phyloP scores from a whole-genome alignment of 2,888 invertebrate species.

The Lamproptera curius region DNA sequence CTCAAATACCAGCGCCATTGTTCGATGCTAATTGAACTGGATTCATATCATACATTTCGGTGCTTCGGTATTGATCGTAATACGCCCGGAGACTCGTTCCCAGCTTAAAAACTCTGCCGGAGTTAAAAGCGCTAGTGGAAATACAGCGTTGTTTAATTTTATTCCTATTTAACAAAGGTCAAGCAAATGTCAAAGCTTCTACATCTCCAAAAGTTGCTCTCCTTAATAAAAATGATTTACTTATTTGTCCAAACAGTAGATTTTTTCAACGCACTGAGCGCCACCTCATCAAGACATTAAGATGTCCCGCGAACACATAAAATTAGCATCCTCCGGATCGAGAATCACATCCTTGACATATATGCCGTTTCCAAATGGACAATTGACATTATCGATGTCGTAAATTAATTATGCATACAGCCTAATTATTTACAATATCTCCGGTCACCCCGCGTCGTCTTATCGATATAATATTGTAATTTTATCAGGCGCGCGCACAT shows the following conservation, averaged over 20 bases:
- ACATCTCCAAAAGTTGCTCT: too few species aligned
- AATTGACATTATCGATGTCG: conserved; percentile 26
- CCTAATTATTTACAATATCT: conserved; percentile 31
- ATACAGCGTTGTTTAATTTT: too few species aligned
- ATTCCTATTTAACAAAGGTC: too few species aligned
- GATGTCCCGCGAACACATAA: neutral
- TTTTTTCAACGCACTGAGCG: too few species aligned
- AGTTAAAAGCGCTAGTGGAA: too few species aligned
- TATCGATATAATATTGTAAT: conserved; percentile 45
- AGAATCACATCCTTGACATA: conserved; percentile 31
- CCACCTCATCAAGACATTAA: conserved; percentile 9
- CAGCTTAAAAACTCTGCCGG: too few species aligned
- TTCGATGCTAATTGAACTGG: neutral
- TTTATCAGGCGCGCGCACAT: conserved; percentile 21
- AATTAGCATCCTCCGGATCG: conserved; percentile 9
- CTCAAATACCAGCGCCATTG: neutral
- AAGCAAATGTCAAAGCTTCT: too few species aligned
- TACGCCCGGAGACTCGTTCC: too few species aligned
- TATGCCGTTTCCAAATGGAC: conserved; percentile 23
- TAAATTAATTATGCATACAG: conserved; percentile 32
- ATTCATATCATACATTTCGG: too few species aligned
- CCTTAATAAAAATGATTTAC: too few species aligned
- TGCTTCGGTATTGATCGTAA: too few species aligned
- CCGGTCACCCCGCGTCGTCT: conserved; percentile 24
- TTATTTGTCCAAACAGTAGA: conserved; percentile 8